Percentiles rank a stretch among this genome's conserved stretches.
phyloP scores from a whole-genome alignment of 2,888 invertebrate genomes.

The Xanthia icteritia region DNA sequence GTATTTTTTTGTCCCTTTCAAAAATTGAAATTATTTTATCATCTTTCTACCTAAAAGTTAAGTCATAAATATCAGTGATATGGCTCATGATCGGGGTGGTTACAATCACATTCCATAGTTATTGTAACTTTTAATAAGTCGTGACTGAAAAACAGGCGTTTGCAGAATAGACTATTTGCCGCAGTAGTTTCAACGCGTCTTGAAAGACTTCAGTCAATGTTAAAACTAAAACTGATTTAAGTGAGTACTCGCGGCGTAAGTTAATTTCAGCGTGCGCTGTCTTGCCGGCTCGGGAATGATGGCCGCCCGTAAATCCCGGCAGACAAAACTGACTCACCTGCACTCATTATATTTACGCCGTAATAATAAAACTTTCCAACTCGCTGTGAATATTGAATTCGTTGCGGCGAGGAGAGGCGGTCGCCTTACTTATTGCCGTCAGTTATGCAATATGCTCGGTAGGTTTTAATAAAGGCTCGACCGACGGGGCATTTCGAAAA shows the following conservation, averaged over 20 bases:
- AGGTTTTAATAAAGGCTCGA: slow-evolving; percentile 89
- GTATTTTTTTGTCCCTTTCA: too few species aligned
- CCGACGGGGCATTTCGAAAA: slow-evolving; percentile 86
- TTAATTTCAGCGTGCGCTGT: slow-evolving; percentile 79
- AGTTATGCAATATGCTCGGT: slow-evolving; percentile 87
- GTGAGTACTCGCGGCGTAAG: slow-evolving; percentile 76
- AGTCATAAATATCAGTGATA: too few species aligned
- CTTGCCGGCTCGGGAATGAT: slow-evolving; percentile 79
- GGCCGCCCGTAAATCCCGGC: slow-evolving; percentile 84
- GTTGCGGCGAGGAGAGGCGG: slow-evolving; percentile 84
- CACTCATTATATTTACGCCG: slow-evolving; percentile 90
- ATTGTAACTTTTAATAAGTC: background rate
- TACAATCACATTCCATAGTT: background rate
- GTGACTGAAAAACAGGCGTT: background rate
- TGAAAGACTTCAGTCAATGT: slow-evolving; percentile 69
- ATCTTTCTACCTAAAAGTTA: background rate
- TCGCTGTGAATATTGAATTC: slow-evolving; percentile 89
- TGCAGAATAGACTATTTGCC: slow-evolving; percentile 6
- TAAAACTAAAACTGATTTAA: slow-evolving; percentile 81
- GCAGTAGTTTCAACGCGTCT: slow-evolving; percentile 46
- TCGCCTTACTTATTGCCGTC: slow-evolving; percentile 89
- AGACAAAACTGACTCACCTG: slow-evolving; percentile 88
- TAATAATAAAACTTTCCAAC: slow-evolving; percentile 90
- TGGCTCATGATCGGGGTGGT: too few species aligned
- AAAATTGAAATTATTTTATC: background rate